Conservation (phyloP, 2,113 vertebrate species). For the Garra rufa region DNA sequence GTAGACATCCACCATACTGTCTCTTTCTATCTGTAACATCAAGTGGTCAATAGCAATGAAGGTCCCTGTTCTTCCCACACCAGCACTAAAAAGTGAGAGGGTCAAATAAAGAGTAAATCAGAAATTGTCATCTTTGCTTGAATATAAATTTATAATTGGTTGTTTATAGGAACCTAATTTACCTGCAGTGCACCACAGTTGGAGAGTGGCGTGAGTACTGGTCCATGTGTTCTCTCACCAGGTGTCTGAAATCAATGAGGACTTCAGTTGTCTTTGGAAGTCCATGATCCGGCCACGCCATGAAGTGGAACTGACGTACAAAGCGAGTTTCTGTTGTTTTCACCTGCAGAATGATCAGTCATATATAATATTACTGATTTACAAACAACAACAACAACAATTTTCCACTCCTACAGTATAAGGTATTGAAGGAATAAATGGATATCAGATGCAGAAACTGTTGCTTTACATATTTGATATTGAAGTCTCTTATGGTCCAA, state of each 20-base stretch:
- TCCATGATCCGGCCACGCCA: slow-evolving; percentile 94
- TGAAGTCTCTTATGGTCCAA: slow-evolving; percentile 94
- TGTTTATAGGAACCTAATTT: not conserved
- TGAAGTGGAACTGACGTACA: slow-evolving; percentile 94
- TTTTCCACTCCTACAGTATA: not conserved
- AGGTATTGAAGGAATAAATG: not conserved
- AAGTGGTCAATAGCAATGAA: slow-evolving; percentile 92
- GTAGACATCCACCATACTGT: slow-evolving; percentile 85
- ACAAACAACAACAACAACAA: not conserved
- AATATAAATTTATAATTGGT: not conserved
- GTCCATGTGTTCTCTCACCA: slow-evolving; percentile 89
- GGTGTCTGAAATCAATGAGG: slow-evolving; percentile 91
- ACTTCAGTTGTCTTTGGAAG: slow-evolving; percentile 91
- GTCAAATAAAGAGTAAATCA: no score
- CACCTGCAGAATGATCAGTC: slow-evolving; percentile 68
- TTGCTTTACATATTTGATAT: slow-evolving; percentile 84
- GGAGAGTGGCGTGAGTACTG: slow-evolving; percentile 83
- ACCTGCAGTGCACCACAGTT: slow-evolving; percentile 97
- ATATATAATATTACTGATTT: not conserved
- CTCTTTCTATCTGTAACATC: slow-evolving; percentile 92
- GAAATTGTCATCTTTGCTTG: no score
- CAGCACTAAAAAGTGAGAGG: slow-evolving; percentile 78
- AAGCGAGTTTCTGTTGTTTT: slow-evolving; percentile 82
- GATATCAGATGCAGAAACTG: not conserved
- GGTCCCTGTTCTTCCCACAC: slow-evolving; percentile 93